Evolutionary conservation across 2,113 vertebrate genomes (phyloP), one percentile per base, ranked within the genome.

Genomic region (Acrocephalus arundinaceus): DNA sequence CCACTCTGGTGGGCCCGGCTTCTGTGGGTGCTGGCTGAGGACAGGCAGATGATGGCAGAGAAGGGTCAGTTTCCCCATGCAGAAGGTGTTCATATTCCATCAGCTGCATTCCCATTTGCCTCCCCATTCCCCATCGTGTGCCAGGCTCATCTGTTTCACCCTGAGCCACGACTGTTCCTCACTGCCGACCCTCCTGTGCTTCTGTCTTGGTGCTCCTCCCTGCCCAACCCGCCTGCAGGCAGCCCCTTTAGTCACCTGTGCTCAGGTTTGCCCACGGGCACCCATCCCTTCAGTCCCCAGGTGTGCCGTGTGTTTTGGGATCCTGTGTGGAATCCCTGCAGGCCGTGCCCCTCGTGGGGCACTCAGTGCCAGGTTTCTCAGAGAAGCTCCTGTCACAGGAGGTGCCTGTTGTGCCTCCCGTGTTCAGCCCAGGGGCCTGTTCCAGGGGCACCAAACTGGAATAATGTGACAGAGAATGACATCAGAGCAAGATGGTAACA

Each of bases 381-480:
- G 52, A 19, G 77, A 15, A 25, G 79, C 72, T 84, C 43, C 65
- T 57, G 63, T 5, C 41, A 8, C 41, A 7, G 49, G 0, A 13
- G 57, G 72, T 63, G 35, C 49, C 0, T 4, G 35, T 18, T 68
- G 31, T 80, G 61, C 67, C 4, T 3, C 33, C 67, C 21, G 1
- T 2, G 3, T 33, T 81, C 82, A 54, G 57, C 85, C 7, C 1
- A 15, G 46, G 31, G 14, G 25, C 55, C 61, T 14, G 51, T 79
- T 87, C 87, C 93, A 77, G 73, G 85, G 91, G 80, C 92, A 75
- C 82, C 77, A 89, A 91, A 58, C 84, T 68, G 86, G 72, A 96
- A 87, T 83, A 79, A 82, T 20, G 70, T 45, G 43, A 45, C 57
- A 88, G 84, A 90, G 82, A 90, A 91, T 95, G 97, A 89, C 93